These are phyloP conservation scores for Artemisiospiza belli DNA, from an alignment of 2,113 vertebrate genomes.

Conservation along the genomic window DNA sequence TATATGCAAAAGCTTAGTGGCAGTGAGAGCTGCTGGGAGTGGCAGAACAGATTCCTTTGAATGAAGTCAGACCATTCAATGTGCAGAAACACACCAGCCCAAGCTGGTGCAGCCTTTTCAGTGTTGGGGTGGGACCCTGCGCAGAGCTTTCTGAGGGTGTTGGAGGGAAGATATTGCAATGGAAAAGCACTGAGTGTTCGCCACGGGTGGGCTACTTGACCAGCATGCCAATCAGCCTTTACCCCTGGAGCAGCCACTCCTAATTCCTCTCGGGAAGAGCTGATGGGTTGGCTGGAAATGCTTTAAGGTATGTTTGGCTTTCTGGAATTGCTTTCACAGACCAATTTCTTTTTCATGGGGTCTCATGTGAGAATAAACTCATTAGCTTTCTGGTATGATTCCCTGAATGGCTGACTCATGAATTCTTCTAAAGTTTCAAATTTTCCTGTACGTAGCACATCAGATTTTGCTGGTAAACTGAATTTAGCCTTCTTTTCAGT, in stretches of 20 bases:
- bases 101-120: background rate
- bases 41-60: background rate
- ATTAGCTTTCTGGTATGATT: conserved; percentile 13
- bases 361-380: conserved; percentile 43
- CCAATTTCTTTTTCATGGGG: conserved; percentile 11
- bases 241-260: background rate
- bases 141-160: background rate
- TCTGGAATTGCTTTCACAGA: conserved; percentile 40
- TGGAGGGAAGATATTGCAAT: background rate
- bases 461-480: conserved; percentile 7
- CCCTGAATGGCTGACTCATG: background rate
- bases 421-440: conserved; percentile 29
- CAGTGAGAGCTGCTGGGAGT: background rate
- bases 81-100: background rate
- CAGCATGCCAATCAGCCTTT: background rate
- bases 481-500: background rate
- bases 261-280: background rate
- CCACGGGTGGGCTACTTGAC: background rate
- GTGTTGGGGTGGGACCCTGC: background rate
- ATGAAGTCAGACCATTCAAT: background rate
- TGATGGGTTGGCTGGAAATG: background rate
- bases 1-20: background rate
- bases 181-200: background rate
- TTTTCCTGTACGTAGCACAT: background rate
- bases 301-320: conserved; percentile 15